Evolutionary conservation across 2,113 vertebrate genomes (phyloP).

Genomic region (Calonectris borealis): DNA sequence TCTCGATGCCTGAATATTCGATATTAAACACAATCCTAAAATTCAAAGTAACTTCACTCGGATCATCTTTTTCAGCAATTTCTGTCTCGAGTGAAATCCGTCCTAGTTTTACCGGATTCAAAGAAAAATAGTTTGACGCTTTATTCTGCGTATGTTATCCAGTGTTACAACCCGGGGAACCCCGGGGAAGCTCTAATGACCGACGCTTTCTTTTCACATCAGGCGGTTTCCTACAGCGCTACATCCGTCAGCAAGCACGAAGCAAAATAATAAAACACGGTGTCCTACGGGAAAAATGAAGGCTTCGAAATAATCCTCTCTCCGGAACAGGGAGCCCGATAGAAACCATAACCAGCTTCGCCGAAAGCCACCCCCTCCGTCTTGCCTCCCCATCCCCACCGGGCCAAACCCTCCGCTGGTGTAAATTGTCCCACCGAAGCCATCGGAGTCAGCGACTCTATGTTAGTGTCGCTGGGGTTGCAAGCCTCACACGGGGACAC

Average conservation of each 20-base stretch:
- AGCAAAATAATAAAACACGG: neutral
- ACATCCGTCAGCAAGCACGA: neutral
- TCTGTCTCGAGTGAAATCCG: neutral
- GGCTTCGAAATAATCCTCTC: neutral
- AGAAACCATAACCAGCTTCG: neutral
- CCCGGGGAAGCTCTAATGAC: neutral
- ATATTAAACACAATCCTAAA: neutral
- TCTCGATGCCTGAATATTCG: neutral
- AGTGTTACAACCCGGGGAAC: neutral
- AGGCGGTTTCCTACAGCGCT: neutral
- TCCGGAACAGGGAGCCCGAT: neutral
- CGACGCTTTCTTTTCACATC: neutral
- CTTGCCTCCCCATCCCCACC: neutral
- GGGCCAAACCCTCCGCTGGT: neutral
- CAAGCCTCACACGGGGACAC: neutral
- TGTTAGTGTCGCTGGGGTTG: neutral
- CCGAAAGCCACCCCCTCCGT: neutral
- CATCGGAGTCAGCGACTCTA: neutral
- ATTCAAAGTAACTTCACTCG: neutral
- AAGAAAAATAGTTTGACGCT: neutral
- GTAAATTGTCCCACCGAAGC: neutral
- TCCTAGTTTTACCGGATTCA: neutral
- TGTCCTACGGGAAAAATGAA: neutral
- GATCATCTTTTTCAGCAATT: neutral
- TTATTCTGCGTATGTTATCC: neutral